Percentiles rank a stretch among this genome's conserved stretches.
phyloP scores from a whole-genome alignment of 2,113 vertebrate species.

The Alouatta palliata region DNA sequence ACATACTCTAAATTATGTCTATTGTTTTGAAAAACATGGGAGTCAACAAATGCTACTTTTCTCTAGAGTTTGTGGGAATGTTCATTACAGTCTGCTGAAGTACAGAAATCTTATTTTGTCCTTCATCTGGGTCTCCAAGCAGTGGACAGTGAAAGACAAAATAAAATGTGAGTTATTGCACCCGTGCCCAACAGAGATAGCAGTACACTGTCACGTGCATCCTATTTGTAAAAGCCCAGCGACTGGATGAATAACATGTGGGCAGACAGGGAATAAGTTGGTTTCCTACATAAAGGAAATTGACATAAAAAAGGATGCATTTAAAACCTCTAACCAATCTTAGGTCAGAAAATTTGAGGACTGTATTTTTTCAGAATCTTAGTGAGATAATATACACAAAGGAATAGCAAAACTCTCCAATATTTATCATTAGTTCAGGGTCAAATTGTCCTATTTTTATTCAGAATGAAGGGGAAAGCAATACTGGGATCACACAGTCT shows the following conservation, averaged over 20 bases:
- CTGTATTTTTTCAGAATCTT: background rate
- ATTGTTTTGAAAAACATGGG: background rate
- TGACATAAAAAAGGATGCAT: background rate
- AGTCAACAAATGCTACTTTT: background rate
- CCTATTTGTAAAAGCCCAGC: background rate
- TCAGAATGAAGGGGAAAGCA: background rate
- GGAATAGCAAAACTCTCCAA: slow-evolving; percentile 17
- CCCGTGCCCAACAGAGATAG: background rate
- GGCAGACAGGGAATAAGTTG: background rate
- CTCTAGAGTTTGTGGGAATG: background rate
- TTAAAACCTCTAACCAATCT: fast-evolving
- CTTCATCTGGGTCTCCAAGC: background rate
- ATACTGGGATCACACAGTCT: background rate
- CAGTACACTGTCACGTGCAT: fast-evolving
- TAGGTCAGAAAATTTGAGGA: background rate
- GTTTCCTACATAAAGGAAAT: background rate
- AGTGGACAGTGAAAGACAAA: background rate
- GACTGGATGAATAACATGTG: background rate
- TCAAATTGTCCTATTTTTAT: background rate
- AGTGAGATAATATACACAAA: slow-evolving; percentile 30
- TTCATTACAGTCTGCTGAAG: background rate
- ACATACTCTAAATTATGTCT: background rate
- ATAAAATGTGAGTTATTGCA: background rate
- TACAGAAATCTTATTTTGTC: background rate
- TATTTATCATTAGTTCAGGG: background rate